phyloP scores from a whole-genome alignment of 1,140 invertebrate species.

The Listronotus oregonensis region DNA sequence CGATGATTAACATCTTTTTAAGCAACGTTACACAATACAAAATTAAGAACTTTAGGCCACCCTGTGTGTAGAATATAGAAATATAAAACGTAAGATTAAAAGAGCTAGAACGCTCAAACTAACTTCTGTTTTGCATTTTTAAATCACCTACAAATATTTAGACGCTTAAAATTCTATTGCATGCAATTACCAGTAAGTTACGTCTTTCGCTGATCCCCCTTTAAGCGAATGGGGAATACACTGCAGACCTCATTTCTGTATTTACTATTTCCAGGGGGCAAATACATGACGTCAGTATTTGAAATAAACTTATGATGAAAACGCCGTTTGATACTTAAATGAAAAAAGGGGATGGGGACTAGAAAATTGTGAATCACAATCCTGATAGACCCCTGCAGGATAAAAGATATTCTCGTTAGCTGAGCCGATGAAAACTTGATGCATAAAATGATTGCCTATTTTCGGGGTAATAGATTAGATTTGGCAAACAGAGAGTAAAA shows the following conservation, averaged over 20 bases:
- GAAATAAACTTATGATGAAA: neutral
- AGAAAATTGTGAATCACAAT: neutral
- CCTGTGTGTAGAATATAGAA: no score
- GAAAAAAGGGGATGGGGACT: neutral
- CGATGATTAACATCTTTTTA: no score
- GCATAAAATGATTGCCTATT: conserved; percentile 10
- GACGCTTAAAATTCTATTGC: no score
- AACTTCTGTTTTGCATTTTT: no score
- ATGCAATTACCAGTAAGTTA: no score
- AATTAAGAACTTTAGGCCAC: no score
- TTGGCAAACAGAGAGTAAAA: conserved; percentile 6
- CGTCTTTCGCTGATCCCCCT: no score
- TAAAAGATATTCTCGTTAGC: conserved; percentile 10
- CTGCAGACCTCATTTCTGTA: neutral
- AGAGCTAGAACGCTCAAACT: no score
- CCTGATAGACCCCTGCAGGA: neutral
- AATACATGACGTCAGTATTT: neutral
- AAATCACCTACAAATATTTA: no score
- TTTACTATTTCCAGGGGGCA: neutral
- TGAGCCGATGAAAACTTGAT: conserved; percentile 3
- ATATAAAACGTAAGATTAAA: no score
- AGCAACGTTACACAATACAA: no score
- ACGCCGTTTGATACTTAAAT: conserved; percentile 11
- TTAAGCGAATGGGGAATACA: no score
- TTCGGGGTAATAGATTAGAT: conserved; percentile 12